These are phyloP conservation scores for Tenthredo distinguenda DNA, from an alignment of 2,888 invertebrate species.

Conservation along the genomic window DNA sequence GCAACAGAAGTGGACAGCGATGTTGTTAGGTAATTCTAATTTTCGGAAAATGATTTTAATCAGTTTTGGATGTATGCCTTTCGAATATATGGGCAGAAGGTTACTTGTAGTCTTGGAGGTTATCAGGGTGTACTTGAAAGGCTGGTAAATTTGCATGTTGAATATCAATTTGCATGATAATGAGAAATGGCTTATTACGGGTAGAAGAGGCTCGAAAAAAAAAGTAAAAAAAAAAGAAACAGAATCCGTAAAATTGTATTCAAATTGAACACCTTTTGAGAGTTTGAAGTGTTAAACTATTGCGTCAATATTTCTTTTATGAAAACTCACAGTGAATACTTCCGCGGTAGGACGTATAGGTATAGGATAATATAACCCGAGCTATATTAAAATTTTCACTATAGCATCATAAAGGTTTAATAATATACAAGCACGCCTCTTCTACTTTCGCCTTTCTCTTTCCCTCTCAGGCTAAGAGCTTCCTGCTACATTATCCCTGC, in stretches of 20 bases:
- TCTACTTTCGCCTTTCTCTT: constrained; percentile 27
- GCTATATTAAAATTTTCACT: constrained; percentile 51
- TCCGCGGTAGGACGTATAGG: not conserved
- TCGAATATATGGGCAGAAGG: constrained; percentile 18
- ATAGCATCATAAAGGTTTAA: constrained; percentile 47
- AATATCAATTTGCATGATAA: constrained; percentile 52
- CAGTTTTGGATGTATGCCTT: not conserved
- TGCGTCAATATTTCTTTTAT: constrained; percentile 29
- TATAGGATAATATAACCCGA: constrained; percentile 17
- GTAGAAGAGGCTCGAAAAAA: not conserved
- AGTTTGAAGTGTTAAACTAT: constrained; percentile 25
- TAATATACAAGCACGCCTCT: constrained; percentile 52
- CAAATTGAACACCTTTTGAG: constrained; percentile 14
- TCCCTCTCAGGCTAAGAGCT: constrained; percentile 50
- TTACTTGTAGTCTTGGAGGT: constrained; percentile 34
- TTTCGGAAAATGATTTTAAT: not conserved
- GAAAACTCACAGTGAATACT: constrained; percentile 23
- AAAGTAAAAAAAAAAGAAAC: not conserved
- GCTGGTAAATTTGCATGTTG: constrained; percentile 47
- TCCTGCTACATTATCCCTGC: constrained; percentile 54
- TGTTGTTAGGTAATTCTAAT: not conserved
- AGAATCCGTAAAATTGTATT: constrained; percentile 41
- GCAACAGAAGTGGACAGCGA: not conserved
- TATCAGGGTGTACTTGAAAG: constrained; percentile 46
- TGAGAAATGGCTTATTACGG: constrained; percentile 47